Base-by-base conservation (phyloP, 2,888 invertebrate genomes). In the Mactromeris polynyma region DNA sequence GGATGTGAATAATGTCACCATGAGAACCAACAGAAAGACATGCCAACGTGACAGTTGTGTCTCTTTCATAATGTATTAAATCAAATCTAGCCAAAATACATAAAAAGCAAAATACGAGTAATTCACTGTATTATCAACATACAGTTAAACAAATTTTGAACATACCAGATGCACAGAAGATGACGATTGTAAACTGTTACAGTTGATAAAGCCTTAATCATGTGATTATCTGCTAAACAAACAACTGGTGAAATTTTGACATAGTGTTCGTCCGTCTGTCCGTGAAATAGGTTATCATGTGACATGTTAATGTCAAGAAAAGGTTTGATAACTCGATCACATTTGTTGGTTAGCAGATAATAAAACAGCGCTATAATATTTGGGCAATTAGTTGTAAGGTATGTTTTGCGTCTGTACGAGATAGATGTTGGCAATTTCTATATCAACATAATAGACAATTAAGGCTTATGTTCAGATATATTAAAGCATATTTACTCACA, bases 1-100 rank as follows among this genome's bases (percentile, higher is more conserved):
- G 36, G 73, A 73, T 36, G 81, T 90, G 89, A 17, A 79, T 90
- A 46, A 51, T 83, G 19, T 85, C 86, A n/a, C 81, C 69, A 31
- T 54, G 26, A 1, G 14, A 40, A 9, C 54, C 51, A 3, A 51
- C 2, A 33, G 9, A 54, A 36, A 9, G 14, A 73, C n/a, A 33
- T 26, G 26, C 31, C 73, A 73, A 73, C 19, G 1, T 73, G 19
- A 19, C 26, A 64, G 7, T 26, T 46, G 46, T 46, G 17, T 9
- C 3, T 46, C 17, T 17, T 73, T 33, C 36, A 73, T 73, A 73
- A 33, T 33, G 33, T 11, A 73, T 73, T 31, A 69, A 69, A 31
- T 33, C 36, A 17, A 73, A 73, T 73, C 31, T 1, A 73, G 17
- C 0, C 36, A 33, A 6, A 73, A 33, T 11, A 26, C 26, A 64